Evolutionary conservation across 2,888 invertebrate genomes (phyloP), one percentile per base, ranked within the genome.

Genomic region (Caradrina kadenii): DNA sequence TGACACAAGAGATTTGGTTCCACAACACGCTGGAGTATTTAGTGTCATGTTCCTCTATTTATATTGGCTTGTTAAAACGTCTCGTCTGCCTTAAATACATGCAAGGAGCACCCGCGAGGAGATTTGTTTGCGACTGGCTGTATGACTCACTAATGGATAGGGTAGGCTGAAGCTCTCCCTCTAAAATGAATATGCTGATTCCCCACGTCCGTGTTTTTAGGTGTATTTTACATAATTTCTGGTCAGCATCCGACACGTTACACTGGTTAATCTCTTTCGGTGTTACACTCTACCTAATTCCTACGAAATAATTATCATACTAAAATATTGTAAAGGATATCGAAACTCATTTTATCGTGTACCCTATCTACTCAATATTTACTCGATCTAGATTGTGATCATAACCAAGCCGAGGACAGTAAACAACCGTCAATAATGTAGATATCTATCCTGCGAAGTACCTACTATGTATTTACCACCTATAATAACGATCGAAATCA

Each of bases 131-230:
- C 90, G 89, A 89, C 88, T 83, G 88, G 87, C 19, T 86, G 86
- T 88, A 88, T 89, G 90, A 91, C 88, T 92, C 91, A 91, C 94
- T 94, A 94, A 94, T 94, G 94, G 93, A 93, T 91, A 90, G 91
- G 93, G 86, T 71, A 74, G 75, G 75, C 63, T 83, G 45, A 45
- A 17, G 6, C 45, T 6, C 67, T 82, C 90, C 90, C 91, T 90
- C 87, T 88, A 90, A 93, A 92, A 94, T 93, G 93, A 94, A 94
- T 93, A 93, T 93, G 92, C 92, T 93, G 94, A 94, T 94, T 93
- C 91, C 84, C 88, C 87, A 91, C 90, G 90, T 92, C 89, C 91
- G 83, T 90, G 91, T 93, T 94, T 93, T 93, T 91, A 92, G 91
- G 89, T 88, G 87, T 93, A 90, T 90, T 94, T 94, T 93, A 92